Percentiles rank a stretch among this genome's conserved stretches.
phyloP scores from a whole-genome alignment of 2,797 vertebrate species.

The Peromyscus attwateri region DNA sequence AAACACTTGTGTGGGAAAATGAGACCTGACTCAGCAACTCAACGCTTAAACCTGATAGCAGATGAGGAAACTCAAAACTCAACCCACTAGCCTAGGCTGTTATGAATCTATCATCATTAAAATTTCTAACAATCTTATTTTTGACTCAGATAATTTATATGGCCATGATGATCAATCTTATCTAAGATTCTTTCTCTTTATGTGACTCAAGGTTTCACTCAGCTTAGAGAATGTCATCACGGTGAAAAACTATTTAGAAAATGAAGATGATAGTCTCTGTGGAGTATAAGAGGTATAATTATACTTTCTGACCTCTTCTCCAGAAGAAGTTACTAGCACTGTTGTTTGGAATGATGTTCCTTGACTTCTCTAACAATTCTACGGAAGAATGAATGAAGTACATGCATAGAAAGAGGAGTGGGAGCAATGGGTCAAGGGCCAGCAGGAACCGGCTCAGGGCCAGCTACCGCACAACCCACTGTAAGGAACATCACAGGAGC shows the following conservation, averaged over 20 bases:
- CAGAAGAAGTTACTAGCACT: background rate
- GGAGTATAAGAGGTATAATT: background rate
- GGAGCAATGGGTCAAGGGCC: background rate
- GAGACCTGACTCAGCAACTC: background rate
- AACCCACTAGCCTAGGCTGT: background rate
- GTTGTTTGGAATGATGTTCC: background rate
- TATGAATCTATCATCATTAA: background rate
- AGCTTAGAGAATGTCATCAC: constrained; percentile 1
- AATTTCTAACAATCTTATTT: background rate
- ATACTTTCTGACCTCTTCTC: background rate
- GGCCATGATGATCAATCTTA: background rate
- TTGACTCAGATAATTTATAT: background rate
- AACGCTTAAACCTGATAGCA: background rate
- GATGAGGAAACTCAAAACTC: background rate
- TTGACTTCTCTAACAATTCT: background rate
- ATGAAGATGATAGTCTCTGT: background rate
- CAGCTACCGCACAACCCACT: background rate
- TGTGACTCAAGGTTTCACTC: background rate
- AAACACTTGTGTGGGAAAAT: background rate
- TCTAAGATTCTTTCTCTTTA: background rate
- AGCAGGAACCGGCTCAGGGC: background rate
- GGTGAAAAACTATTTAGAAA: background rate
- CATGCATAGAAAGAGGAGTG: background rate
- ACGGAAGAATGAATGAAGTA: background rate
- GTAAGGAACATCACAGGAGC: background rate